Evolutionary conservation across 1,140 invertebrate genomes (phyloP).

Genomic region (Drosophila albomicans): DNA sequence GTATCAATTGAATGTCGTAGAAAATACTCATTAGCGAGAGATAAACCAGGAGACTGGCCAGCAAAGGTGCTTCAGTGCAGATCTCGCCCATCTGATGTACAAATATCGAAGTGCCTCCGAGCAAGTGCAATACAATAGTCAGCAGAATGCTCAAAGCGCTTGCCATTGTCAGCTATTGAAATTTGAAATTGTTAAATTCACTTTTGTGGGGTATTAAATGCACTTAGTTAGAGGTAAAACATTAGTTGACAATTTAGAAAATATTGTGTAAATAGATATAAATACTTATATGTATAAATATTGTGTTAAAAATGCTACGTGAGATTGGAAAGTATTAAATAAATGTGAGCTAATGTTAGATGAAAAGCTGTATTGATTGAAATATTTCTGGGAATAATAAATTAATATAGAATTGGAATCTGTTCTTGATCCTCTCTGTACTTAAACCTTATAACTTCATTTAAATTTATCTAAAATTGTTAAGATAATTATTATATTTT

Average conservation of each 20-base stretch:
- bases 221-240: neutral
- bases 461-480: too few species aligned
- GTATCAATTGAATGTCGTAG: neutral
- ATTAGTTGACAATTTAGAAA: neutral
- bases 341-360: too few species aligned
- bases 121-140: neutral
- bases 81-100: neutral
- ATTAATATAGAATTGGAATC: too few species aligned
- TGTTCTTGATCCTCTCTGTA: too few species aligned
- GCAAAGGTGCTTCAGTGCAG: neutral
- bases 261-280: neutral
- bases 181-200: neutral
- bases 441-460: too few species aligned
- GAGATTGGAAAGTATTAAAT: neutral
- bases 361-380: too few species aligned
- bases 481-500: too few species aligned
- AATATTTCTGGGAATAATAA: too few species aligned
- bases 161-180: neutral
- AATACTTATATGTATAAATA: too few species aligned
- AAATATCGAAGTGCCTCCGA: neutral
- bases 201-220: neutral
- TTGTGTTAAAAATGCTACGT: neutral
- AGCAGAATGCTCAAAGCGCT: neutral
- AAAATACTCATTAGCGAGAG: neutral
- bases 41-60: constrained; percentile 1